phyloP scores from a whole-genome alignment of 2,113 vertebrate species.

The Mionectes macconnelli region DNA sequence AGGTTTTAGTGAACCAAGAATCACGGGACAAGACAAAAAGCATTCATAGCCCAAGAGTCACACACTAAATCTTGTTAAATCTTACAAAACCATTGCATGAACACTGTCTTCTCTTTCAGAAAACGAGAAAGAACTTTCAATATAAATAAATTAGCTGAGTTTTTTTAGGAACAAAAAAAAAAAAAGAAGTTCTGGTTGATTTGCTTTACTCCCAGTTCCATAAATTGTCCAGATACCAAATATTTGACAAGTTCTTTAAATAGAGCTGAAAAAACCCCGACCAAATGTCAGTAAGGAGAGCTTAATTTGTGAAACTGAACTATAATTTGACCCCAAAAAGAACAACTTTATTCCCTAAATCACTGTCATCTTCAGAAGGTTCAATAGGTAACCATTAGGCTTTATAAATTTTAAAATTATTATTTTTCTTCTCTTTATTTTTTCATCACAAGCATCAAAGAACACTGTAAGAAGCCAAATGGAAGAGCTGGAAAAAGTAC shows the following conservation, averaged over 20 bases:
- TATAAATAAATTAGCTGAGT: not conserved
- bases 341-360: not conserved
- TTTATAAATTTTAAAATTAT: not conserved
- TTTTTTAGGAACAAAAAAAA: not conserved
- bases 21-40: not conserved
- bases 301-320: not conserved
- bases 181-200: accelerated
- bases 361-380: not conserved
- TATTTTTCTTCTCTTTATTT: not conserved
- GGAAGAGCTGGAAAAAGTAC: not conserved
- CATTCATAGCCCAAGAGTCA: not conserved
- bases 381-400: not conserved
- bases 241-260: not conserved
- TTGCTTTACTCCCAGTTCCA: not conserved
- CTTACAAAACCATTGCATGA: not conserved
- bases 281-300: not conserved
- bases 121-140: not conserved
- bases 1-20: not conserved
- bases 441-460: not conserved
- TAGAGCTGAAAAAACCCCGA: not conserved
- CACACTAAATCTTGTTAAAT: not conserved
- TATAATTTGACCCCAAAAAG: not conserved
- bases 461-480: not conserved
- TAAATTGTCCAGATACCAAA: not conserved
- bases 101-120: not conserved